phyloP scores from a whole-genome alignment of 2,113 vertebrate species.

The Chlorodrepanis virens region DNA sequence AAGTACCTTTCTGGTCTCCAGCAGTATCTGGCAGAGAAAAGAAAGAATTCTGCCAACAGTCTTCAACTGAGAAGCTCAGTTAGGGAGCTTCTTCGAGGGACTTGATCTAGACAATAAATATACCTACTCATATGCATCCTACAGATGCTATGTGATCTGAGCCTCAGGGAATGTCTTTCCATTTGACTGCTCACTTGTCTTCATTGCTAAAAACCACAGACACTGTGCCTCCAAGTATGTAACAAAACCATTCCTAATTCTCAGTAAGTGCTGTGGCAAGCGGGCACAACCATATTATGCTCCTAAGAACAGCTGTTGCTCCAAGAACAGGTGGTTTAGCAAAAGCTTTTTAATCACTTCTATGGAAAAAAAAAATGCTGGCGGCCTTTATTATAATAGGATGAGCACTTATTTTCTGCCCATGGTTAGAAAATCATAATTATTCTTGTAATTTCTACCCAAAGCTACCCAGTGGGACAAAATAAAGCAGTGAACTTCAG shows the following conservation, averaged over 20 bases:
- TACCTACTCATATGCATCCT: neutral
- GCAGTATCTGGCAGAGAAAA: neutral
- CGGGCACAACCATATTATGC: neutral
- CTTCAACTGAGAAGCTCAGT: neutral
- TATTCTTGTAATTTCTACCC: neutral
- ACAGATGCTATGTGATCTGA: neutral
- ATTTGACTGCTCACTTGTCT: neutral
- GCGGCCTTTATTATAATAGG: neutral
- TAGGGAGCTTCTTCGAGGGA: neutral
- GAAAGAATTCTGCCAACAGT: neutral
- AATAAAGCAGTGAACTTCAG: neutral
- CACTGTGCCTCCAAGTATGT: neutral
- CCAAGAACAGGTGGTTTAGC: neutral
- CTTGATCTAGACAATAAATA: neutral
- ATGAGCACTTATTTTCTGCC: neutral
- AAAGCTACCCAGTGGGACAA: neutral
- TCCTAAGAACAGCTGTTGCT: neutral
- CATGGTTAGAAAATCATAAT: neutral
- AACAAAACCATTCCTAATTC: neutral
- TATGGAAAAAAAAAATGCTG: neutral
- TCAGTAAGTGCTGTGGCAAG: neutral
- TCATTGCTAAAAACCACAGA: neutral
- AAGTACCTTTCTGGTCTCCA: neutral
- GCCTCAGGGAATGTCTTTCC: neutral
- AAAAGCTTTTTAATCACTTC: neutral